Evolutionary conservation across 35 echinoderm and acorn worm species (phyloP).

Genomic region (Lytechinus variegatus): DNA sequence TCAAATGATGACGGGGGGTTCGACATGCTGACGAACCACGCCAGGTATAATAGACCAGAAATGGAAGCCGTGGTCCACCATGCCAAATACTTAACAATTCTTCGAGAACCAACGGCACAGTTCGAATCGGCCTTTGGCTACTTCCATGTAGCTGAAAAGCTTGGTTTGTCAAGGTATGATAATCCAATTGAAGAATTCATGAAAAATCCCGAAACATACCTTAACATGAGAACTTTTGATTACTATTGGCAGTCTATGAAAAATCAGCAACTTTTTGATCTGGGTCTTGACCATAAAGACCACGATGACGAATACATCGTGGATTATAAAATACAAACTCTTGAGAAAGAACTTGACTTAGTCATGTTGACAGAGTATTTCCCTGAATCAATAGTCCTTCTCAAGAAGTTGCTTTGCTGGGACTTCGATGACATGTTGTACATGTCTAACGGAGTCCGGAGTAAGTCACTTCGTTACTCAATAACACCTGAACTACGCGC

Average conservation of each 20-base stretch:
- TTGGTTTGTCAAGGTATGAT: constrained; percentile 28
- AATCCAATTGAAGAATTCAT: constrained; percentile 73
- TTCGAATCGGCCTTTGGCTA: constrained; percentile 83
- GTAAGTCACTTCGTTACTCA: constrained; percentile 15
- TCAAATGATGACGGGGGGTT: constrained; percentile 42
- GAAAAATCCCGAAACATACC: constrained; percentile 37
- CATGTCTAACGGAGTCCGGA: constrained; percentile 63
- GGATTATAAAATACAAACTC: constrained; percentile 38
- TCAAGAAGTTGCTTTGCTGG: constrained; percentile 82
- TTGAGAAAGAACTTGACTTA: constrained; percentile 71
- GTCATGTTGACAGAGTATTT: constrained; percentile 84
- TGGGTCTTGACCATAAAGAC: constrained; percentile 63
- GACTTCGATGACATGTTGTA: constrained; percentile 87
- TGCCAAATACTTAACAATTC: constrained; percentile 74
- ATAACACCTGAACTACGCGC: background rate
- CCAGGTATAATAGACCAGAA: constrained; percentile 70
- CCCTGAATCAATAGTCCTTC: constrained; percentile 74
- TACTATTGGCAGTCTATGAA: constrained; percentile 39
- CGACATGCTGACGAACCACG: constrained; percentile 83
- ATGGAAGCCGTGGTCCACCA: constrained; percentile 71
- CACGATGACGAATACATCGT: constrained; percentile 42
- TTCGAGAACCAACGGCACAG: constrained; percentile 70
- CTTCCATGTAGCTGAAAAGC: constrained; percentile 58
- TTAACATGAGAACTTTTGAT: constrained; percentile 25
- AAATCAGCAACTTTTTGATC: constrained; percentile 75